Evolutionary conservation across 2,888 invertebrate species (phyloP).

Genomic region (Cryptocheilus praepositus): DNA sequence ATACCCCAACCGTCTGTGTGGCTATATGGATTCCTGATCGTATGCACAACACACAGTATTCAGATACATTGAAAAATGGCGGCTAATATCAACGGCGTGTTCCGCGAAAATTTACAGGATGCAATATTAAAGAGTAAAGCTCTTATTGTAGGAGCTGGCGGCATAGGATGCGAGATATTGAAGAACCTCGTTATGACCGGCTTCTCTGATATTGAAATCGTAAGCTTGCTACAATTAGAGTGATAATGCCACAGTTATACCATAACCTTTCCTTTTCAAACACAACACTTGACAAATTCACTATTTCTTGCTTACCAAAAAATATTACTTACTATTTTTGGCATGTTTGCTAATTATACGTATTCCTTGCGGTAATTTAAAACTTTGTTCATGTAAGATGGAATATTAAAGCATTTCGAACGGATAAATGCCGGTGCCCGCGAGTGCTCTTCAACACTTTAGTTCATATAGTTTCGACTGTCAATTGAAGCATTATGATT

Average conservation of each 20-base stretch:
- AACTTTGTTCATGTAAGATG: too few relatives aligned
- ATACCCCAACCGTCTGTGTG: too few relatives aligned
- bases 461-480: not conserved
- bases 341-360: too few relatives aligned
- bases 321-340: not conserved
- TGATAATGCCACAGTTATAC: not conserved
- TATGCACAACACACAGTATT: not conserved
- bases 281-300: slow-evolving; percentile 1
- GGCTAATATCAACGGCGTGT: slow-evolving; percentile 81
- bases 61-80: slow-evolving; percentile 78
- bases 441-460: too few relatives aligned
- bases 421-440: too few relatives aligned
- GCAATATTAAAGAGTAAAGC: slow-evolving; percentile 84
- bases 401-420: too few relatives aligned
- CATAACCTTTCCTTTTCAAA: slow-evolving; percentile 15
- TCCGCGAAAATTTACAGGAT: slow-evolving; percentile 80
- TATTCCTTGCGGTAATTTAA: too few relatives aligned
- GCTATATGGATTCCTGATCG: too few relatives aligned
- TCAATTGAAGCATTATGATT: not conserved
- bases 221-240: slow-evolving; percentile 76
- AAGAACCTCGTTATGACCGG: slow-evolving; percentile 98
- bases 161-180: slow-evolving; percentile 98
- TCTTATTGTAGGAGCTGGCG: slow-evolving; percentile 96
- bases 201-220: slow-evolving; percentile 94
- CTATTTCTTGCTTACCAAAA: not conserved